Evolutionary conservation across 2,797 vertebrate species (phyloP).

Genomic region (Prionace glauca): DNA sequence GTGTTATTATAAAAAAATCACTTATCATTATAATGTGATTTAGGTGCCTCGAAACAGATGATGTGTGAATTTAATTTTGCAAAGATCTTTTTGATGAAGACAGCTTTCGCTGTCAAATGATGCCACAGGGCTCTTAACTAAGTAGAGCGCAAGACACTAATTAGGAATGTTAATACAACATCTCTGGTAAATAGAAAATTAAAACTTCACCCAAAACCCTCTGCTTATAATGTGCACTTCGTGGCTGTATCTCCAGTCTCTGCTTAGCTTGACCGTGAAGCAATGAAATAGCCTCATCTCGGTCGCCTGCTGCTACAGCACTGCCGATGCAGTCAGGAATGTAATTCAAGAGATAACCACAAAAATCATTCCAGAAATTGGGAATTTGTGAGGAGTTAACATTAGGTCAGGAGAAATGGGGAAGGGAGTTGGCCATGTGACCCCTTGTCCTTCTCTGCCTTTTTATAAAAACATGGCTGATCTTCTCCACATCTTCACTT

Average conservation of each 20-base stretch:
- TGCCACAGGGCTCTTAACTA: slow-evolving; percentile 29
- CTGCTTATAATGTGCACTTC: neutral
- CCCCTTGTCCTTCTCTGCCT: neutral
- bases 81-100: slow-evolving; percentile 12
- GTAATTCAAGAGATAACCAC: neutral
- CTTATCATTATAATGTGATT: slow-evolving; percentile 25
- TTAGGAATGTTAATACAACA: slow-evolving; percentile 24
- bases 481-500: neutral
- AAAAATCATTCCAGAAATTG: neutral
- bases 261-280: slow-evolving; percentile 5
- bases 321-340: neutral
- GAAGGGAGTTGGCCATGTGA: neutral
- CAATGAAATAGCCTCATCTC: neutral
- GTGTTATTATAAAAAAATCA: neutral
- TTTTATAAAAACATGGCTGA: neutral
- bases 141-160: slow-evolving; percentile 6
- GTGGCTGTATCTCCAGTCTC: neutral
- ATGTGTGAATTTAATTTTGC: slow-evolving; percentile 36
- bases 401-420: too few species aligned
- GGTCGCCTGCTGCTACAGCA: slow-evolving; percentile 16
- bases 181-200: slow-evolving; percentile 24
- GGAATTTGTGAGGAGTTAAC: neutral
- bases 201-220: slow-evolving; percentile 9
- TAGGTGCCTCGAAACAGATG: slow-evolving; percentile 10
- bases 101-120: neutral